phyloP scores from a whole-genome alignment of 2,113 vertebrate species.

The Lepisosteus oculatus region DNA sequence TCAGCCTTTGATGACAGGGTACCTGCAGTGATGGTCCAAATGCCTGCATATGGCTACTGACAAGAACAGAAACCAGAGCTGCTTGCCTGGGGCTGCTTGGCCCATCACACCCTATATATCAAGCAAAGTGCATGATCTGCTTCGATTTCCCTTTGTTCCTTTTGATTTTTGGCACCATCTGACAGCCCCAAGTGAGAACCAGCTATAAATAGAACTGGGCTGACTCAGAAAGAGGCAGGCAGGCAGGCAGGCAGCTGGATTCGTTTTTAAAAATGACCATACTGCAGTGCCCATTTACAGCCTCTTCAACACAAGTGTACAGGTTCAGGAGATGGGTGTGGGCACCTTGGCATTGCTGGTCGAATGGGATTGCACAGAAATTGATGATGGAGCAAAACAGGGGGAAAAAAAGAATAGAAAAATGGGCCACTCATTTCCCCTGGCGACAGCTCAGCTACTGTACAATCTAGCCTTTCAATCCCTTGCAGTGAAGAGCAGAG shows the following conservation, averaged over 20 bases:
- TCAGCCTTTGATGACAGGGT: too few species aligned
- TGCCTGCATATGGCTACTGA: too few species aligned
- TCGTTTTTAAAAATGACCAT: not conserved
- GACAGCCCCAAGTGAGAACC: not conserved
- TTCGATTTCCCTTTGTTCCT: slow-evolving; percentile 1
- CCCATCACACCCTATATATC: not conserved
- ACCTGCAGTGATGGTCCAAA: too few species aligned
- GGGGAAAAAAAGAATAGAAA: too few species aligned
- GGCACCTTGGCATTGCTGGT: too few species aligned
- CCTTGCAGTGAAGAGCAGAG: too few species aligned
- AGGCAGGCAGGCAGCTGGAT: not conserved
- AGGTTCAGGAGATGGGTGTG: too few species aligned
- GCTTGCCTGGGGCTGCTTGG: not conserved
- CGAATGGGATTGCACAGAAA: too few species aligned
- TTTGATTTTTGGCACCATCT: not conserved
- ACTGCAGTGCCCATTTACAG: not conserved
- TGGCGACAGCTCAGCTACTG: too few species aligned
- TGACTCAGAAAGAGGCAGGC: not conserved
- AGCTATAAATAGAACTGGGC: not conserved
- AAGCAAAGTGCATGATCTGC: not conserved
- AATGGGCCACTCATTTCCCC: too few species aligned
- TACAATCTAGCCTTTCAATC: too few species aligned
- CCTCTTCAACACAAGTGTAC: not conserved
- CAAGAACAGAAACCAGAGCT: not conserved
- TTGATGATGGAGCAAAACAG: too few species aligned